Percentiles rank a stretch among this genome's conserved stretches.
Conservation (phyloP, 2,797 vertebrate genomes). For the Balearica regulorum region DNA sequence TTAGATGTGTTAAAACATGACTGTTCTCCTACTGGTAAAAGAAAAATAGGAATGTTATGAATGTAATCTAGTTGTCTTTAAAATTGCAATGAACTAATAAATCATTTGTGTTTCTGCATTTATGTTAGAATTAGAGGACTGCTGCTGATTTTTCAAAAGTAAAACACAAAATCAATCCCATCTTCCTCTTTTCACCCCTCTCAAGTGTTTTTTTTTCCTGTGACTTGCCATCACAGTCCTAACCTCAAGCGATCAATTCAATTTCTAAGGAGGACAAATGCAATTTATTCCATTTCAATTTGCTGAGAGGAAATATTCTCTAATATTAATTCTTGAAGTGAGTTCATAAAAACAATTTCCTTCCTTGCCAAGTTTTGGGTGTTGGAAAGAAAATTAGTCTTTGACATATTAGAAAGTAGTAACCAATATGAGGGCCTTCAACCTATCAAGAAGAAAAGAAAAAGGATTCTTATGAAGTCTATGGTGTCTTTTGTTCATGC, state of each 20-base stretch:
- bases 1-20: background rate
- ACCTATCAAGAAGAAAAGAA: background rate
- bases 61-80: background rate
- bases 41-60: background rate
- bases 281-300: slow-evolving; percentile 64
- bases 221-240: background rate
- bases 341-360: slow-evolving; percentile 57
- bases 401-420: slow-evolving; percentile 38
- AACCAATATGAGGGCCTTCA: background rate
- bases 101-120: slow-evolving; percentile 33
- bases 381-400: slow-evolving; percentile 56
- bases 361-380: slow-evolving; percentile 26
- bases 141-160: slow-evolving; percentile 25
- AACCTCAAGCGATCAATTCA: slow-evolving; percentile 41
- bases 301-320: slow-evolving; percentile 57
- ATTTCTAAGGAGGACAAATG: slow-evolving; percentile 49
- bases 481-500: background rate
- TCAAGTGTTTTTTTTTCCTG: background rate
- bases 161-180: slow-evolving; percentile 22
- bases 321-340: slow-evolving; percentile 59
- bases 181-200: background rate
- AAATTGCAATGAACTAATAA: background rate
- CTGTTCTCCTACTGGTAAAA: background rate
- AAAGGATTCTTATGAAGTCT: background rate
- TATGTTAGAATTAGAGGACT: slow-evolving; percentile 23